These are phyloP conservation scores for Prosapia bicincta DNA, from an alignment of 2,888 invertebrate genomes.

Conservation along the genomic window DNA sequence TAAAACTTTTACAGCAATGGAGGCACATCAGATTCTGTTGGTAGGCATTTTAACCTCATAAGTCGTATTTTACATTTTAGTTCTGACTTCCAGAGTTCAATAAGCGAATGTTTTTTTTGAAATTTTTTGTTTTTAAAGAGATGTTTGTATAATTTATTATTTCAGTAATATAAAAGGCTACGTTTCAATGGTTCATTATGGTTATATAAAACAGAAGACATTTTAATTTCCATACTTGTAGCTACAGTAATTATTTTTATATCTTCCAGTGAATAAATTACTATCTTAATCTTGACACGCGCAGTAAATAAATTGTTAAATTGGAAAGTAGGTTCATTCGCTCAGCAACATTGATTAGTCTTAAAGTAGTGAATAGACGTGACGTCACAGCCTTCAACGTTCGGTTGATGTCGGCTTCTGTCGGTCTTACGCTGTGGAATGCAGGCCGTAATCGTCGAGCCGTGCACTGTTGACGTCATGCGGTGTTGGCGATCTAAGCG, in stretches of 20 bases:
- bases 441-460: slow-evolving; percentile 27
- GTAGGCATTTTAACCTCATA: too few species aligned
- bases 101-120: too few species aligned
- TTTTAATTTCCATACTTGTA: too few species aligned
- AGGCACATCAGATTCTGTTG: too few species aligned
- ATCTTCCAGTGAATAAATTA: not conserved
- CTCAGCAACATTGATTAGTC: slow-evolving; percentile 2
- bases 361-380: slow-evolving; percentile 17
- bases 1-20: too few species aligned
- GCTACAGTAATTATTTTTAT: not conserved
- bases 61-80: too few species aligned
- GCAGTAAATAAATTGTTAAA: not conserved
- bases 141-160: too few species aligned
- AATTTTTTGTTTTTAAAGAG: too few species aligned
- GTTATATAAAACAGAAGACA: too few species aligned
- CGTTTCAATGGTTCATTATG: too few species aligned
- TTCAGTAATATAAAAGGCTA: too few species aligned
- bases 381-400: slow-evolving; percentile 14
- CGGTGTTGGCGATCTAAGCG: not conserved
- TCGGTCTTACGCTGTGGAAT: slow-evolving; percentile 25
- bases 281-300: not conserved
- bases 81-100: too few species aligned
- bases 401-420: slow-evolving; percentile 23
- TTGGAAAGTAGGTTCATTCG: slow-evolving; percentile 3
- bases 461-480: slow-evolving; percentile 23